Evolutionary conservation across 2,888 invertebrate genomes (phyloP).

Genomic region (Syrista parreyssii): DNA sequence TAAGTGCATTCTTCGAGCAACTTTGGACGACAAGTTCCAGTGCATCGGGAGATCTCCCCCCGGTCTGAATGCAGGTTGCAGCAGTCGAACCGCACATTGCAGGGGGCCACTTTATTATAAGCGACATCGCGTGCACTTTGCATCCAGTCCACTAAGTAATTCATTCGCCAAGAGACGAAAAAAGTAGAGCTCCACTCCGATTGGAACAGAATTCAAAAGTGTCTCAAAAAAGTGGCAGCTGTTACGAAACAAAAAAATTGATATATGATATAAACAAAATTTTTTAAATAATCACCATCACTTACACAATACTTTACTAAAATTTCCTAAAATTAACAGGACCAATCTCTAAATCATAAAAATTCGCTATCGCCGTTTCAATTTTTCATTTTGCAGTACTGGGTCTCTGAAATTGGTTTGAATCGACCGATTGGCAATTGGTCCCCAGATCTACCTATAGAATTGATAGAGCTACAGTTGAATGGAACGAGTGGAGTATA

Average conservation of each 20-base stretch:
- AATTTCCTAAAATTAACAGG: not conserved
- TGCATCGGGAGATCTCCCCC: not conserved
- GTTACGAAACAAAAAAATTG: not conserved
- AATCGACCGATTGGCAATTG: conserved; percentile 37
- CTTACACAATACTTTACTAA: not conserved
- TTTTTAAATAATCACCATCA: no score
- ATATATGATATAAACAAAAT: no score
- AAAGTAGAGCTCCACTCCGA: not conserved
- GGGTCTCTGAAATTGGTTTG: conserved; percentile 1
- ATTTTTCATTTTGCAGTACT: not conserved
- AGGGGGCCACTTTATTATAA: conserved; percentile 37
- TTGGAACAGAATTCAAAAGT: not conserved
- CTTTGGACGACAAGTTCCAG: not conserved
- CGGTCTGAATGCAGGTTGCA: conserved; percentile 16
- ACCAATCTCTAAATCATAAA: not conserved
- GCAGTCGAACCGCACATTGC: conserved; percentile 37
- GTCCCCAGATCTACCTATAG: conserved; percentile 34
- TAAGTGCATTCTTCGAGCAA: not conserved
- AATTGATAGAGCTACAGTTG: conserved; percentile 42
- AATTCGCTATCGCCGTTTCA: not conserved
- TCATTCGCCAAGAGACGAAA: not conserved
- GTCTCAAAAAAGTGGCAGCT: not conserved
- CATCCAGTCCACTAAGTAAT: conserved; percentile 20
- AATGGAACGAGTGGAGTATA: conserved; percentile 30
- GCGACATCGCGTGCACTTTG: conserved; percentile 29